Percentiles rank a stretch among this genome's conserved stretches.
Conservation (phyloP, 2,113 vertebrate species). For the Syngnathus scovelli region DNA sequence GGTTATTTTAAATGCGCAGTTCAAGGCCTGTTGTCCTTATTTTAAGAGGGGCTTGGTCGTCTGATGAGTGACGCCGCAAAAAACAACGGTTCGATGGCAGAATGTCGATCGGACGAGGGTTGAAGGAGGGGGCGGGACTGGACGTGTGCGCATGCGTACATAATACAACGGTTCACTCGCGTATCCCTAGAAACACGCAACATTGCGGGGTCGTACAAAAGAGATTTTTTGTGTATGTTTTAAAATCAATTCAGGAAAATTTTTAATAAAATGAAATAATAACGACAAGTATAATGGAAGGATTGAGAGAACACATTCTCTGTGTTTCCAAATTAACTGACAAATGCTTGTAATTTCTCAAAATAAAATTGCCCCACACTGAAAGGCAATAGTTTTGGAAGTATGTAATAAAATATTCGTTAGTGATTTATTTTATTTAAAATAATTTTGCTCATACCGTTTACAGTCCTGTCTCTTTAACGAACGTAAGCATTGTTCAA, state of each 20-base stretch:
- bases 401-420: not conserved
- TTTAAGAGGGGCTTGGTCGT: not conserved
- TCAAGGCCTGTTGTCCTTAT: no score
- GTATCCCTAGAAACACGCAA: not conserved
- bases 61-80: conserved; percentile 16
- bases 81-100: conserved; percentile 43
- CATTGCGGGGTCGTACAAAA: not conserved
- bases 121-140: conserved; percentile 15
- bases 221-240: not conserved
- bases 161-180: not conserved
- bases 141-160: not conserved
- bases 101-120: not conserved
- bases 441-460: not conserved
- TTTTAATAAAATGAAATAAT: not conserved
- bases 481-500: not conserved
- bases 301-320: not conserved
- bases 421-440: not conserved
- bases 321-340: not conserved
- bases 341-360: no score
- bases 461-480: not conserved
- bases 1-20: not conserved
- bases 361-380: not conserved
- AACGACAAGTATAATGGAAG: not conserved
- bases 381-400: not conserved
- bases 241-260: not conserved